These are phyloP conservation scores for Halcyon leucocephala DNA, from an alignment of 2,797 vertebrate species.

Conservation along the genomic window DNA sequence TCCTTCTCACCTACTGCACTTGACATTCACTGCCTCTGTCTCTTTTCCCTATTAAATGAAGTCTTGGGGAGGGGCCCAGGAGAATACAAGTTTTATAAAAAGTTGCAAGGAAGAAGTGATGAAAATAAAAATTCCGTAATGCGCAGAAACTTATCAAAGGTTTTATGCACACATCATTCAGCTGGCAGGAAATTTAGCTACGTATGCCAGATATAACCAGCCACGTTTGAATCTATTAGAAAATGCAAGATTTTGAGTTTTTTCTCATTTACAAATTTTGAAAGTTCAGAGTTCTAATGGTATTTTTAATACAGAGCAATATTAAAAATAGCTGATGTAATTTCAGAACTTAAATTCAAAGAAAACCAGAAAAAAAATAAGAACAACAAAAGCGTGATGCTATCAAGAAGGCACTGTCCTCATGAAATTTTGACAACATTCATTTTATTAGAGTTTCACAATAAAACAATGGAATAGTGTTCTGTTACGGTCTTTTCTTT, in stretches of 20 bases:
- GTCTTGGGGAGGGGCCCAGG: not conserved
- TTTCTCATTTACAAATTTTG: not conserved
- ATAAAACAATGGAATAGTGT: not conserved
- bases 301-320: conserved; percentile 10
- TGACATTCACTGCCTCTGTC: not conserved
- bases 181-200: not conserved
- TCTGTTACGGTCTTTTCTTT: not conserved
- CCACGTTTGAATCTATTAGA: not conserved
- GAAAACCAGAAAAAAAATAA: not conserved
- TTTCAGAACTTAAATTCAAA: conserved; percentile 3
- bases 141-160: not conserved
- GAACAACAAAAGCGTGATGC: not conserved
- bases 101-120: not conserved
- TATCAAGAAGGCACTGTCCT: not conserved
- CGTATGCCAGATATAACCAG: not conserved
- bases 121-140: conserved; percentile 1
- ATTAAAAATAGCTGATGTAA: not conserved
- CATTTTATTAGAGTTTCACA: not conserved
- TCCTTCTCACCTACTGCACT: not conserved
- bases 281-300: not conserved
- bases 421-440: not conserved
- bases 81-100: not conserved
- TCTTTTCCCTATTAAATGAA: not conserved
- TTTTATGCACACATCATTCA: not conserved
- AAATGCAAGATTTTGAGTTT: not conserved